Base-by-base conservation (phyloP, 2,888 invertebrate genomes). In the Drosophila kanekoi region DNA sequence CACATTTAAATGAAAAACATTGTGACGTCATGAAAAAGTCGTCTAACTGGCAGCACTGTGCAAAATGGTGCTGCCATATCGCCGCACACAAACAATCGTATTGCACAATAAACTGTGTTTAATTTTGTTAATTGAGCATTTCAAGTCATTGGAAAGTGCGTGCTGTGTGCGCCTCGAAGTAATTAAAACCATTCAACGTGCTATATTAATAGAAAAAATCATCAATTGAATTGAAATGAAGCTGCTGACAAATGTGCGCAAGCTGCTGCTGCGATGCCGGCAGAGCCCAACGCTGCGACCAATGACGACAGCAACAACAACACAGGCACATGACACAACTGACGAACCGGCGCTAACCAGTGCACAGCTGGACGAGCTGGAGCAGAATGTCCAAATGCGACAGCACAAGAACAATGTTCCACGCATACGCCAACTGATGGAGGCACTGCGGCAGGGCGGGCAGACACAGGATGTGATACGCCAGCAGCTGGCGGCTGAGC, bases 401-500 rank as follows among this genome's bases (percentile, higher is more conserved):
- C 81, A 88, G 16, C 82, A 87, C 48, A 79, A 52, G 11, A 91
- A 90, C 41, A 91, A 91, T 33, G 52, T 91, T 1, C 81, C 88
- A 0, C 32, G 64, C 1, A 89, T 91, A 43, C 82, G 90, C 0
- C 38, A 79, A 14, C 65, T 91, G 2, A 4, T 91, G 3, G 9
- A 63, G 1, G 67, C 74, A 4, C 37, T 90, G 43, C 57, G 66
- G 4, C 16, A 58, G 3, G 44, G 40, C 23, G 37, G 43, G 10
- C 16, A 62, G 40, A 18, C 38, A n/a, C n/a, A 44, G 9, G 32
- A 59, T 5, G 49, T 67, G 1, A 28, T 62, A 8, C 61, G 65
- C 4, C 56, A 51, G 0, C 60, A 72, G 67, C 69, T 90, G 4
- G 63, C 67, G 5, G 89, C 91, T 47, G 96, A 96, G 92, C 91